Evolutionary conservation across 2,888 invertebrate genomes (phyloP).

Genomic region (Drosophila neoperkinsi): DNA sequence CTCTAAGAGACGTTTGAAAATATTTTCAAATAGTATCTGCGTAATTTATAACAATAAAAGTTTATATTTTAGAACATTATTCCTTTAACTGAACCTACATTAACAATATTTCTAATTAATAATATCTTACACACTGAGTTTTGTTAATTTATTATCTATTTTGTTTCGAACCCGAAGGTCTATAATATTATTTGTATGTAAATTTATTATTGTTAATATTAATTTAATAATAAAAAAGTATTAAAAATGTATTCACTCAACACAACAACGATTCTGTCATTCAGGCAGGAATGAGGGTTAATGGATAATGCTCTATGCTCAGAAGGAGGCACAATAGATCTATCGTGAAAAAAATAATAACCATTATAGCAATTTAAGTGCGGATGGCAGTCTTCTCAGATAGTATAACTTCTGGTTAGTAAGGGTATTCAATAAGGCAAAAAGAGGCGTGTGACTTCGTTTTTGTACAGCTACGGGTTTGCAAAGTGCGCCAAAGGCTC

Average conservation of each 20-base stretch:
- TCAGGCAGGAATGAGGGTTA: neutral
- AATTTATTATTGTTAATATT: neutral
- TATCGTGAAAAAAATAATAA: neutral
- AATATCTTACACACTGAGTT: neutral
- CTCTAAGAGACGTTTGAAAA: no score
- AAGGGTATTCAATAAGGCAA: constrained; percentile 30
- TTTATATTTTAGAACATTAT: neutral
- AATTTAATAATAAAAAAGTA: neutral
- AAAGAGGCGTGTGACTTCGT: constrained; percentile 22
- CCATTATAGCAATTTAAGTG: neutral
- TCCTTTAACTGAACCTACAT: neutral
- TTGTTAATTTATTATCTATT: neutral
- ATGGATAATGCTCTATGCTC: no score
- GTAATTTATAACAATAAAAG: neutral
- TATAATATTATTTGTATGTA: neutral
- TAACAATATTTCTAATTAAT: no score
- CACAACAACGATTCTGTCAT: no score
- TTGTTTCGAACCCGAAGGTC: neutral
- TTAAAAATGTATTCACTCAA: neutral
- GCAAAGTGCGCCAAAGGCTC: constrained; percentile 50
- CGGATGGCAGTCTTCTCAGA: neutral
- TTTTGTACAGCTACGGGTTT: constrained; percentile 18
- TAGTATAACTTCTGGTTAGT: neutral
- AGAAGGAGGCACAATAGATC: neutral
- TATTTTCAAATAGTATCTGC: neutral